Evolutionary conservation across 1,140 invertebrate genomes (phyloP).

Genomic region (Cepaea nemoralis): DNA sequence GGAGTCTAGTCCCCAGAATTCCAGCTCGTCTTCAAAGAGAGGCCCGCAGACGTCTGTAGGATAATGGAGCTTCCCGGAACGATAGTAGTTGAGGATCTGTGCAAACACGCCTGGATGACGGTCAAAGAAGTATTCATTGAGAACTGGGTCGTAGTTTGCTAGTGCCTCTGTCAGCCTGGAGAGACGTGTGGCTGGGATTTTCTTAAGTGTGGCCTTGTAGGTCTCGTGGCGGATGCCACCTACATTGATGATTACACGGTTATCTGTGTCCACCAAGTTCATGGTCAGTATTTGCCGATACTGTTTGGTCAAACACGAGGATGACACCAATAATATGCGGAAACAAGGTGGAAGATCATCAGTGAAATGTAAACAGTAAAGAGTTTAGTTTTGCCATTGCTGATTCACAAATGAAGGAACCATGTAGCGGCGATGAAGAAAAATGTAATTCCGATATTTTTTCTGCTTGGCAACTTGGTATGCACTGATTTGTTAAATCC

Average conservation of each 20-base stretch:
- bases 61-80: conserved; percentile 97
- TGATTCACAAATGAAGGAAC: no score
- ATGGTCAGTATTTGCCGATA: neutral
- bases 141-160: conserved; percentile 94
- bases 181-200: conserved; percentile 92
- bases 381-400: no score
- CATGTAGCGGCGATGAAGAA: no score
- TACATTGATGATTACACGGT: conserved; percentile 97
- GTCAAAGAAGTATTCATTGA: conserved; percentile 99
- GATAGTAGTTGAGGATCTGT: conserved; percentile 89
- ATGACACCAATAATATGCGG: no score
- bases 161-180: conserved; percentile 89
- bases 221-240: conserved; percentile 97
- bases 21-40: conserved; percentile 89
- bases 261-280: conserved; percentile 78
- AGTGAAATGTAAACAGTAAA: no score
- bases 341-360: no score
- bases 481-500: no score
- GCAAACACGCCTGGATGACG: conserved; percentile 97
- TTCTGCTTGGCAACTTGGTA: no score
- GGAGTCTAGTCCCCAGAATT: conserved; percentile 71
- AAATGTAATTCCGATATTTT: no score
- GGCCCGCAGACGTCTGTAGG: conserved; percentile 98
- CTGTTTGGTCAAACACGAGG: no score
- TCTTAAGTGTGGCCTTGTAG: conserved; percentile 91